Evolutionary conservation across 2,797 vertebrate genomes (phyloP).

Genomic region (Tympanoctomys barrerae): DNA sequence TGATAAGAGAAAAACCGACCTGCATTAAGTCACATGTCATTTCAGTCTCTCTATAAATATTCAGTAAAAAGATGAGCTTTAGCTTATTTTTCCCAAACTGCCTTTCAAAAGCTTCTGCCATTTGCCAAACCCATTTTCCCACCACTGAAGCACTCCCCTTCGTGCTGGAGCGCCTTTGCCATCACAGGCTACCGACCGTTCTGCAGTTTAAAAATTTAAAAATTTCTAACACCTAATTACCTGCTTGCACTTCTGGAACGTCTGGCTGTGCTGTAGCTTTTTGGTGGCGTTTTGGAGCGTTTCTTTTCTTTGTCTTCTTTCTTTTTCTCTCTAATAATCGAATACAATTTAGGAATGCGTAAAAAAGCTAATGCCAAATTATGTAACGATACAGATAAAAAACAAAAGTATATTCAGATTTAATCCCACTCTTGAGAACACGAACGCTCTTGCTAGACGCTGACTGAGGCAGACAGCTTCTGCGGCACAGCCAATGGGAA

Average conservation of each 20-base stretch:
- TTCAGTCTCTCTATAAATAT: background rate
- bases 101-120: background rate
- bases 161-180: background rate
- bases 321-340: conserved; percentile 93
- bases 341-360: conserved; percentile 64
- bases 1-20: background rate
- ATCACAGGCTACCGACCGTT: background rate
- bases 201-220: background rate
- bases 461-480: background rate
- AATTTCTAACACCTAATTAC: conserved; percentile 83
- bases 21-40: background rate
- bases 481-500: background rate
- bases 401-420: background rate
- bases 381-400: background rate
- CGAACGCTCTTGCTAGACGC: background rate
- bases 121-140: background rate
- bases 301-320: conserved; percentile 98
- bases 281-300: conserved; percentile 98
- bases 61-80: background rate
- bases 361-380: background rate
- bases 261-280: conserved; percentile 98
- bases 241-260: conserved; percentile 96
- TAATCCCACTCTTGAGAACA: background rate
- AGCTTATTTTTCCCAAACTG: conserved; percentile 26
- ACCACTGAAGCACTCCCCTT: background rate